Evolutionary conservation across 2,888 invertebrate species (phyloP), one percentile per base, ranked within the genome.

Genomic region (Mycalesis mineus): DNA sequence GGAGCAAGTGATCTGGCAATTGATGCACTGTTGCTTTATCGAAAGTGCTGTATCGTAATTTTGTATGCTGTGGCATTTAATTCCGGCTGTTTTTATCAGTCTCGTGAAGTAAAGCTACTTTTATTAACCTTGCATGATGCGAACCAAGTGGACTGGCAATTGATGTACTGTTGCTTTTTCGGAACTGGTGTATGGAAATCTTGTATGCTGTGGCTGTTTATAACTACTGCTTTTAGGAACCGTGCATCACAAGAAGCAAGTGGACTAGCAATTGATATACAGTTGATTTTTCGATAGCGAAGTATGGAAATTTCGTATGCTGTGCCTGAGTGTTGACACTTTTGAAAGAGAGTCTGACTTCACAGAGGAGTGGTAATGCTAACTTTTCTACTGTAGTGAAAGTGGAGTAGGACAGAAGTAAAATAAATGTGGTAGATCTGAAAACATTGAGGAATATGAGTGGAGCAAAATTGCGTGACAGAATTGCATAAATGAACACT

Each of bases 81-180:
- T 22, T 22, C n/a, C n/a, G n/a, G n/a, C n/a, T n/a, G n/a, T n/a
- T n/a, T n/a, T n/a, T n/a, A n/a, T n/a, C n/a, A 22, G 22, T n/a
- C 22, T 22, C 22, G 3, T 22, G 22, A 22, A 22, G n/a, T 22
- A 2, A 22, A 22, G 22, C 22, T 22, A 5, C 5, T 5, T 22
- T 22, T 22, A 22, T 36, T 11, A 36, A 36, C 8, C 63, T 55
- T 60, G 55, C 48, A 33, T 55, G 60, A 62, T 60, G 62, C 57
- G 62, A 17, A 40, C 17, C 40, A 40, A 40, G 40, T 9, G 15
- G 6, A 15, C 40, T 40, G 40, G 40, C 17, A 40, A 40, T 17
- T 40, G 40, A 40, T 40, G 22, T 22, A 42, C 42, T 49, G 49
- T n/a, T 48, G 48, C 22, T n/a, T 37, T 49, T 49, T 47, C 47